Evolutionary conservation across 2,113 vertebrate genomes (phyloP).

Genomic region (Dasyornis broadbenti): DNA sequence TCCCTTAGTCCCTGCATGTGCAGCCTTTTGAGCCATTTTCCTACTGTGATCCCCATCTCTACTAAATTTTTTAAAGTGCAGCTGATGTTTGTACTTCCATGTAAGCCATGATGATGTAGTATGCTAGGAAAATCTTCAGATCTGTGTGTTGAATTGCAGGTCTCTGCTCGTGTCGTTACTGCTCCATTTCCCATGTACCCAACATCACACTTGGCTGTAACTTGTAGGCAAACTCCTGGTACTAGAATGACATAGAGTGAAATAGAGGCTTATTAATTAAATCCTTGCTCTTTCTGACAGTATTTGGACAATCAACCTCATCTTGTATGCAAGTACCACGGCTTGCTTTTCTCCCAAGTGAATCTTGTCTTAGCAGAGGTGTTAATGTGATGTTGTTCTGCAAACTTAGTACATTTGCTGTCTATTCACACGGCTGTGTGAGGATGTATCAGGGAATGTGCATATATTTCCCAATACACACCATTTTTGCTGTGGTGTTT

Average conservation of each 20-base stretch:
- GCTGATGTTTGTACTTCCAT: fast-evolving
- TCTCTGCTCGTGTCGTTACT: neutral
- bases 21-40: neutral
- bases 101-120: neutral
- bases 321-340: neutral
- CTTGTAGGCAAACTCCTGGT: neutral
- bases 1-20: neutral
- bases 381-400: neutral
- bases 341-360: neutral
- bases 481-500: neutral
- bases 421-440: neutral
- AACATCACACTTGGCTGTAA: neutral
- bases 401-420: neutral
- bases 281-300: neutral
- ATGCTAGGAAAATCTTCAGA: neutral
- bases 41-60: neutral
- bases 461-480: neutral
- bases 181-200: neutral
- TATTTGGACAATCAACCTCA: neutral
- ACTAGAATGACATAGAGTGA: neutral
- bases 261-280: neutral
- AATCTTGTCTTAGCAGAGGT: neutral
- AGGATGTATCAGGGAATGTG: neutral
- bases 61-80: neutral
- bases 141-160: neutral